phyloP scores from a whole-genome alignment of 2,113 vertebrate species.

The Noturus placidus region DNA sequence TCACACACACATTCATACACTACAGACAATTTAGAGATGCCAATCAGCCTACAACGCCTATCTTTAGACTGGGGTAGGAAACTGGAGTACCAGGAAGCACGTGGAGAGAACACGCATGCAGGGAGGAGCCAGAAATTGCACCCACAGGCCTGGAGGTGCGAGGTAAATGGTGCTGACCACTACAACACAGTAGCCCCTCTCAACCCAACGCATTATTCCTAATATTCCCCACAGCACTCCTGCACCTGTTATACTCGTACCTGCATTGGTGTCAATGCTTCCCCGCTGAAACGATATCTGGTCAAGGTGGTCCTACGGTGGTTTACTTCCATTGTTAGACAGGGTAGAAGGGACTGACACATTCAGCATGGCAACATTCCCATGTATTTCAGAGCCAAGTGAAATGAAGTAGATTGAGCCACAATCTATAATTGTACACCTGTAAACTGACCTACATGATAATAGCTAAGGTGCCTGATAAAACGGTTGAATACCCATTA shows the following conservation, averaged over 20 bases:
- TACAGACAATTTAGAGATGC: no score
- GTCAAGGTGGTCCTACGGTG: neutral
- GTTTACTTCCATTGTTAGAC: neutral
- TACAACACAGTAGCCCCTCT: no score
- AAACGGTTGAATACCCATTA: neutral
- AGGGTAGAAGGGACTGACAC: neutral
- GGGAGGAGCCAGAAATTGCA: no score
- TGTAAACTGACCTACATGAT: no score
- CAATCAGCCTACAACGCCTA: no score
- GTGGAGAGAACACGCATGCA: no score
- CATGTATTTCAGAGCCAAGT: neutral
- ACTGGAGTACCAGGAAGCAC: no score
- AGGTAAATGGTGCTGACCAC: no score
- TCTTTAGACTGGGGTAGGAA: no score
- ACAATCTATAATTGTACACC: neutral
- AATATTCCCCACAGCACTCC: neutral
- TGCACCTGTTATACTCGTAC: neutral
- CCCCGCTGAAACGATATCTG: neutral
- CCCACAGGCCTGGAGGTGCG: no score
- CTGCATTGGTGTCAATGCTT: neutral
- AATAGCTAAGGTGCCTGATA: neutral
- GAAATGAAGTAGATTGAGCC: neutral
- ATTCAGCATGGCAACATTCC: neutral
- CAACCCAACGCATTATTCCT: neutral
- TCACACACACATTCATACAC: no score